Evolutionary conservation across 2,888 invertebrate genomes (phyloP).

Genomic region (Tinea semifulvella): DNA sequence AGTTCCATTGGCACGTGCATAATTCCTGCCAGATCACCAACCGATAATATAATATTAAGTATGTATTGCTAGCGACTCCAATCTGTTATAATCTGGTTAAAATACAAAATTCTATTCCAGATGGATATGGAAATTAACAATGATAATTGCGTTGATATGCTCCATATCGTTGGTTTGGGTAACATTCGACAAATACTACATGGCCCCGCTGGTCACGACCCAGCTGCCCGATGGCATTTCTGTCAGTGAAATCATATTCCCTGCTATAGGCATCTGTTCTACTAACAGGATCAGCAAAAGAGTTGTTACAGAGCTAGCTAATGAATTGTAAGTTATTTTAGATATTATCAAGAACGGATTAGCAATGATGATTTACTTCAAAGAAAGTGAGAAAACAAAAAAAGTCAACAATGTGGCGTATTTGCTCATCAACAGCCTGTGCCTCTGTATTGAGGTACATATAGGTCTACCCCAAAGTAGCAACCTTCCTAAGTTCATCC

Average conservation of each 20-base stretch:
- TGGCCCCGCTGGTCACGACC: conserved; percentile 48
- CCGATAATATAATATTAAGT: no score
- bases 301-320: conserved; percentile 41
- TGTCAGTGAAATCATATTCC: conserved; percentile 53
- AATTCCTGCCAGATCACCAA: no score
- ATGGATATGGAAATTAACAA: conserved; percentile 44
- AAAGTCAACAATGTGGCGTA: not conserved
- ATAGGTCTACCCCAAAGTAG: no score
- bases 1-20: no score
- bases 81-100: no score
- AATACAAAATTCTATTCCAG: no score
- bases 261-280: conserved; percentile 56
- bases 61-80: no score
- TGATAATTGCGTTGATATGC: conserved; percentile 43
- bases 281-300: conserved; percentile 56
- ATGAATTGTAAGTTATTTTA: conserved; percentile 38
- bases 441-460: no score
- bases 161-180: conserved; percentile 48
- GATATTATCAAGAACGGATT: not conserved
- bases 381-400: not conserved
- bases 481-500: no score
- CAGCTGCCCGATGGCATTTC: conserved; percentile 54
- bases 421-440: no score
- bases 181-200: conserved; percentile 46
- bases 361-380: not conserved